Base-by-base conservation (phyloP, 2,797 vertebrate species). In the Halcyon badia region DNA sequence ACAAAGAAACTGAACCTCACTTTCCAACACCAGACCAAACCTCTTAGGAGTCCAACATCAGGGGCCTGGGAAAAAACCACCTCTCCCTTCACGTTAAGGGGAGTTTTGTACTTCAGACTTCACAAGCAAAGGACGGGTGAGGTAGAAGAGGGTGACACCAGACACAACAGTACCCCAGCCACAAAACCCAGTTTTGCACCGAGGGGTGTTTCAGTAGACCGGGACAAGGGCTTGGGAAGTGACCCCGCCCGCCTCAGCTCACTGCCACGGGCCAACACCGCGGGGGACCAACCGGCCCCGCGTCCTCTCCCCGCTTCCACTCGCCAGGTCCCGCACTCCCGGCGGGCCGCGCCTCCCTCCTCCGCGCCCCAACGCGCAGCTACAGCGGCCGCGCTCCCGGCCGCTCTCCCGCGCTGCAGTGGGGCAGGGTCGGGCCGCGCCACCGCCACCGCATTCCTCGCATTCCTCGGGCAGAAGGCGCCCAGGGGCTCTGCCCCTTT, bases 111-210 rank as follows among this genome's bases (percentile, higher is more conserved):
- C 44, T 8, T 18, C 44, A 17, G 24, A 3, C 46, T 25, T 41
- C 78, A 31, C 41, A 5, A 6, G 26, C 6, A 5, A 6, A 0
- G 13, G n/a, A 6, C 5, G 4, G 61, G 9, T 7, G 48, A 42
- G 3, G 31, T 16, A 15, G 5, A 20, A 11, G 13, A 37, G 39
- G 49, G 49, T 57, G 83, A 69, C 25, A 25, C 33, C 11, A 6
- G 6, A 3, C 33, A 15, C 60, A 58, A 85, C 46, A 9, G 25
- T 42, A 31, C 1, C 12, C 9, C 3, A 21, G 26, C 19, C 35
- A 6, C 81, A 9, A 2, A 2, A 9, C 12, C 3, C 46, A 19
- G 41, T 41, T 3, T 2, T 0, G 21, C 72, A 5, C 49, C 48
- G 1, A 20, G 33, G 21, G 4, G 33, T 2, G 15, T 9, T 49